These are phyloP conservation scores for Halesus radiatus DNA, from an alignment of 1,140 invertebrate genomes.

Conservation along the genomic window DNA sequence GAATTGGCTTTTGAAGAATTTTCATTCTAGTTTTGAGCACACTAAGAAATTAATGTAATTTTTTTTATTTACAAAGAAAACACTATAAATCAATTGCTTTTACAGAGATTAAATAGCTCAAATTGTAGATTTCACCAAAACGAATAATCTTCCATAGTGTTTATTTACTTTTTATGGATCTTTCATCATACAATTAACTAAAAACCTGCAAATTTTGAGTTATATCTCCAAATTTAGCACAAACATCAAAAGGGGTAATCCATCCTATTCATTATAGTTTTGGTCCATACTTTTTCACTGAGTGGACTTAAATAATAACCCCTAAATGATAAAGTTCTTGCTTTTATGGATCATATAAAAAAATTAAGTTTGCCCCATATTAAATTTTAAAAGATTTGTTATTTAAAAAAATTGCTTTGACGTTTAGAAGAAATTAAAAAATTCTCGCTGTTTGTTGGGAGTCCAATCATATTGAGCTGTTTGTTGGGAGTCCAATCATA, in stretches of 20 bases:
- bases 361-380: too few species aligned
- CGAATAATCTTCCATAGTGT: background rate
- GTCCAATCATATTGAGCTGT: background rate
- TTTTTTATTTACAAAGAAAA: background rate
- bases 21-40: background rate
- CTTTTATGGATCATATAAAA: too few species aligned
- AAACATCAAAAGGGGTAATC: background rate
- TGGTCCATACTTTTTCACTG: too few species aligned
- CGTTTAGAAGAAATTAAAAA: background rate
- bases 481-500: background rate
- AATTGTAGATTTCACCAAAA: background rate
- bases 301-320: too few species aligned
- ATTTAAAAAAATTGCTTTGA: conserved; percentile 1
- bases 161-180: background rate
- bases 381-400: too few species aligned
- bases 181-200: too few species aligned
- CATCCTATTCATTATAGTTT: background rate
- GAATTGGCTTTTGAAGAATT: background rate
- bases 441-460: background rate
- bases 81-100: background rate
- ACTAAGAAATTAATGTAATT: background rate
- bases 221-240: too few species aligned
- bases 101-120: background rate
- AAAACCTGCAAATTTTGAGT: too few species aligned
- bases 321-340: too few species aligned